phyloP scores from a whole-genome alignment of 2,797 vertebrate species.

The Gephyroberyx darwinii region DNA sequence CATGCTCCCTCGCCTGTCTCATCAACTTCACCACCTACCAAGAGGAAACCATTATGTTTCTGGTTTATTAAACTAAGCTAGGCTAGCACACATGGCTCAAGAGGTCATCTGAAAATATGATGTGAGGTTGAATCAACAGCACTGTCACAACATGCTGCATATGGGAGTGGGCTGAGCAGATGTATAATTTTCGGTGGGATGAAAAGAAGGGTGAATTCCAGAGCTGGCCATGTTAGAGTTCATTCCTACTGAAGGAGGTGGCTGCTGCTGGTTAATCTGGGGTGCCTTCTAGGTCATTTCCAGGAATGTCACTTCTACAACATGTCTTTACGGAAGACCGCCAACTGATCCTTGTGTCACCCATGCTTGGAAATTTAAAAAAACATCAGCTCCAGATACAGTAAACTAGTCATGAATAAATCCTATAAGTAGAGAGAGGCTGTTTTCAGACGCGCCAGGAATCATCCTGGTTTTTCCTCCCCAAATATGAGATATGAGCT shows the following conservation, averaged over 20 bases:
- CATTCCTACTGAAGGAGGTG: conserved; percentile 42
- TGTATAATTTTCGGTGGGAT: conserved; percentile 69
- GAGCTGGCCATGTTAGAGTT: conserved; percentile 41
- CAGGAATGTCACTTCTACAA: conserved; percentile 45
- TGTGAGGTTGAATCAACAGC: conserved; percentile 26
- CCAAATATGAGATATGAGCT: conserved; percentile 20
- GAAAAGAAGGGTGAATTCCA: conserved; percentile 69
- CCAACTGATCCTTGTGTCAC: conserved; percentile 44
- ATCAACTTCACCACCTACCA: conserved; percentile 14
- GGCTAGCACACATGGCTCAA: conserved; percentile 1
- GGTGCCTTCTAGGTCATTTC: conserved; percentile 56
- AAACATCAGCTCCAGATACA: conserved; percentile 49
- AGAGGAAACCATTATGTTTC: conserved; percentile 1
- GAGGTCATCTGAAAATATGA: conserved; percentile 21
- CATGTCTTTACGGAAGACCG: conserved; percentile 39
- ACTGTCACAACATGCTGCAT: conserved; percentile 62
- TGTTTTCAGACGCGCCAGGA: conserved; percentile 26
- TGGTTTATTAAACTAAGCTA: neutral
- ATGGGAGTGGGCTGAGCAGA: conserved; percentile 49
- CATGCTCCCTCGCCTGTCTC: conserved; percentile 16
- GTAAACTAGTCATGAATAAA: conserved; percentile 61
- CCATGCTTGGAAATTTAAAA: conserved; percentile 52
- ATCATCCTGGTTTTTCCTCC: neutral
- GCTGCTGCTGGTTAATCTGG: conserved; percentile 39
- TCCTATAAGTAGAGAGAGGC: conserved; percentile 48